Evolutionary conservation across 2,113 vertebrate species (phyloP).

Genomic region (Dromaius novaehollandiae): DNA sequence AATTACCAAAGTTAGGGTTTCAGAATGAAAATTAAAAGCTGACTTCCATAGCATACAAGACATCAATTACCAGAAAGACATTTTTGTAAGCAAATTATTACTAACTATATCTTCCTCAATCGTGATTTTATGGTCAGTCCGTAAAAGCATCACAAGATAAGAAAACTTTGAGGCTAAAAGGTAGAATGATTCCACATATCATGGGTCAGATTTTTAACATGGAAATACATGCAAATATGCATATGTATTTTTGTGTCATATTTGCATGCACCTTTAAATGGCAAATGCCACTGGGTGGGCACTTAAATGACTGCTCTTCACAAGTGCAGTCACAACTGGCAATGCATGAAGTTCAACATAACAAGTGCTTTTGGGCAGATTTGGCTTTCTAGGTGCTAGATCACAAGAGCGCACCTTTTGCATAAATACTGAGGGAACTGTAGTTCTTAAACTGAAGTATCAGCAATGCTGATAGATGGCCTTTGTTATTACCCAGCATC

Average conservation of each 20-base stretch:
- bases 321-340: not conserved
- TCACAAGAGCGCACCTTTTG: not conserved
- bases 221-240: not conserved
- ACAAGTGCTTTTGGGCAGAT: not conserved
- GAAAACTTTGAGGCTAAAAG: not conserved
- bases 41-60: not conserved
- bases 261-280: not conserved
- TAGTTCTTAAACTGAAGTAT: not conserved
- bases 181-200: not conserved
- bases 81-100: not conserved
- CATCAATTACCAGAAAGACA: not conserved
- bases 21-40: not conserved
- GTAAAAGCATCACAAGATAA: not conserved
- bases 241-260: slow-evolving; percentile 1
- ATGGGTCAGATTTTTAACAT: not conserved
- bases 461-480: not conserved
- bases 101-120: not conserved
- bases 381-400: not conserved
- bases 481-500: not conserved
- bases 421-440: not conserved
- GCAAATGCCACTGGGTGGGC: not conserved
- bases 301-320: not conserved
- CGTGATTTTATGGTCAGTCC: not conserved
- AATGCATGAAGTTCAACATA: not conserved
- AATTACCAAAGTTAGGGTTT: not conserved